Evolutionary conservation across 2,888 invertebrate species (phyloP), one percentile per base, ranked within the genome.

Genomic region (Drosophila acutilabella): DNA sequence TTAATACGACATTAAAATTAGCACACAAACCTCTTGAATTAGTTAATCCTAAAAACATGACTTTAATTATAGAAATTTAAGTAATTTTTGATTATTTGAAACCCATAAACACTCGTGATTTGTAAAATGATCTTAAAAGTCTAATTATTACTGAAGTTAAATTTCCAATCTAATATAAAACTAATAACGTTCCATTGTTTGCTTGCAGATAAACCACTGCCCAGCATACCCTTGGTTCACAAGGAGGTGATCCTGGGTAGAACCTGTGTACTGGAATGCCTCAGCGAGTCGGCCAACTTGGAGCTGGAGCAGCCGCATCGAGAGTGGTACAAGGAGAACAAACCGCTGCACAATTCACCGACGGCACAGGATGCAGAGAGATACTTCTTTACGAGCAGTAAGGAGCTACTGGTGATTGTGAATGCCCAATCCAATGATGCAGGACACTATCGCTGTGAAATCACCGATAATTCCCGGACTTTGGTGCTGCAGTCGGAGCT

Each of bases 371-470:
- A 83, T 16, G 77, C 81, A 2, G 96, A 96, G 74, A 94, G 98
- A 1, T 96, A 98, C 92, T 97, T 96, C 91, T 96, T 98, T 83
- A 96, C 98, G 4, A 96, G 96, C 38, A 96, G 97, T 90, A 96
- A 97, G 92, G 98, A 98, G 91, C 93, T 98, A 60, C 93, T 98
- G 57, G 95, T 98, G 50, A 98, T 98, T 79, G 95, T 97, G 44
- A 96, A 97, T 88, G 95, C 96, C 0, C 94, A 95, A 72, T 91
- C 94, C 4, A 93, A 93, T 74, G 98, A 98, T 93, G 96, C 96
- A 33, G 98, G 98, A 0, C 94, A 94, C 67, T 98, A 98, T 93
- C 96, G 97, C 84, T 99, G 98, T 93, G 96, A 96, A 91, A 96
- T 98, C 91, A 96, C 96, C 45, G 98, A 98, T 93, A 89, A 87